phyloP scores from a whole-genome alignment of 2,113 vertebrate genomes.

The Ahaetulla prasina region DNA sequence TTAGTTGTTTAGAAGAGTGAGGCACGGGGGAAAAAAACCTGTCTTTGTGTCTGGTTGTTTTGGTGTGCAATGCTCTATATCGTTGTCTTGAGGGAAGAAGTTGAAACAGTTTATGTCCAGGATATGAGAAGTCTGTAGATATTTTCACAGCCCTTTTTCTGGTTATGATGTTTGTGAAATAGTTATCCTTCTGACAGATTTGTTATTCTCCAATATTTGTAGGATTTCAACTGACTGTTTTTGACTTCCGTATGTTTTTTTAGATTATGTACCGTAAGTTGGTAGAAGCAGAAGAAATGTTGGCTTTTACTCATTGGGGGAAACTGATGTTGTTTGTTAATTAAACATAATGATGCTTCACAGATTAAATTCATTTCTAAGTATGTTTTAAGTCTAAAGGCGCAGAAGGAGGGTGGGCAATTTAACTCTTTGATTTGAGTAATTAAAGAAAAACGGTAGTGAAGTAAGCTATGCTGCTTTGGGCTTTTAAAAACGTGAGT shows the following conservation, averaged over 20 bases:
- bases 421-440: not conserved
- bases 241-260: conserved; percentile 39
- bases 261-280: conserved; percentile 33
- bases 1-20: too few species aligned
- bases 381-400: conserved; percentile 23
- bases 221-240: conserved; percentile 28
- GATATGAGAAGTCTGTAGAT: too few species aligned
- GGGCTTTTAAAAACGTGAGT: not conserved
- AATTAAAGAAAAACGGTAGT: conserved; percentile 12
- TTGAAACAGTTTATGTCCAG: too few species aligned
- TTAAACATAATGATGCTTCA: conserved; percentile 41
- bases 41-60: too few species aligned
- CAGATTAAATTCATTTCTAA: conserved; percentile 22
- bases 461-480: not conserved
- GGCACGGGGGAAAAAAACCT: too few species aligned
- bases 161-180: not conserved
- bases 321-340: not conserved
- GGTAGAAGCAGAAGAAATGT: conserved; percentile 37
- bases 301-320: conserved; percentile 20
- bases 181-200: conserved; percentile 8
- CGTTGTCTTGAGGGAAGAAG: too few species aligned
- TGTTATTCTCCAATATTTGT: conserved; percentile 34
- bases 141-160: too few species aligned
- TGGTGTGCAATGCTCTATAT: too few species aligned
- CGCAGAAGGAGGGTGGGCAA: not conserved